Evolutionary conservation across 2,797 vertebrate genomes (phyloP).

Genomic region (Prionace glauca): DNA sequence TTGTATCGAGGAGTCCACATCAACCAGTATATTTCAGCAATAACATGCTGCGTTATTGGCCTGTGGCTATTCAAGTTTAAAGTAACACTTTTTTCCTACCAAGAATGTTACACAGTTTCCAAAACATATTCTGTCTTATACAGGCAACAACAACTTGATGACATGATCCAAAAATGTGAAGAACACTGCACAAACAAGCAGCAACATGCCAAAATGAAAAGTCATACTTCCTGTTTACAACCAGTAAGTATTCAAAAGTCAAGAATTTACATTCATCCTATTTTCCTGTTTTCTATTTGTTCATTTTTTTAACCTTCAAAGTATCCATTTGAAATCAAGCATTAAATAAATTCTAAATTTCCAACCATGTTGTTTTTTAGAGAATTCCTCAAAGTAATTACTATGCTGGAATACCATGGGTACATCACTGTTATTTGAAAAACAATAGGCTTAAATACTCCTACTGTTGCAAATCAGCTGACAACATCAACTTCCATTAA

Average conservation of each 20-base stretch:
- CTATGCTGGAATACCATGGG: neutral
- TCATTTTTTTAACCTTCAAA: neutral
- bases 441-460: neutral
- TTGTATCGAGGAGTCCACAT: neutral
- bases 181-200: neutral
- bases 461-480: no score
- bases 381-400: neutral
- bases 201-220: neutral
- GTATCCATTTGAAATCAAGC: neutral
- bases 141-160: neutral
- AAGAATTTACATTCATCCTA: neutral
- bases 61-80: neutral
- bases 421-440: neutral
- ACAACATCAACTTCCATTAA: neutral
- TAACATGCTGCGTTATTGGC: neutral
- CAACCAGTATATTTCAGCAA: neutral
- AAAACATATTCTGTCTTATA: neutral
- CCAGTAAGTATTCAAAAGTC: neutral
- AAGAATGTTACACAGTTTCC: neutral
- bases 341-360: neutral
- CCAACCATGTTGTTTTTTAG: neutral
- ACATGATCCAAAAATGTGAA: neutral
- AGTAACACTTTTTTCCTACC: neutral
- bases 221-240: slow-evolving; percentile 1
- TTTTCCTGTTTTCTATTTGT: neutral